Evolutionary conservation across 2,888 invertebrate species (phyloP).

Genomic region (Drosophila pegasa): DNA sequence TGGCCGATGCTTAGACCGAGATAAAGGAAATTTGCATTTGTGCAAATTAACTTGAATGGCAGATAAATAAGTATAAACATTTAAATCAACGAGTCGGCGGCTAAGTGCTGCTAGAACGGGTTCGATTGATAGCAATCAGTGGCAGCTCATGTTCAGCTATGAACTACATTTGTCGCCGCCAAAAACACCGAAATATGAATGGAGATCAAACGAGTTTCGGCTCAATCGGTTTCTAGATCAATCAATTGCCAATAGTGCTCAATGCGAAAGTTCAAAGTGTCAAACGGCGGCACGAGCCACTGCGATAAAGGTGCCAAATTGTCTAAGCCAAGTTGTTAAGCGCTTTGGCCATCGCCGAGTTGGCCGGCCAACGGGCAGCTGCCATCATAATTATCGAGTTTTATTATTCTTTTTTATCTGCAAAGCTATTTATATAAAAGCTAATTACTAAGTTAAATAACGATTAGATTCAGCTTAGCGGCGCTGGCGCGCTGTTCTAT

Average conservation of each 20-base stretch:
- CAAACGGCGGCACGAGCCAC: slow-evolving; percentile 58
- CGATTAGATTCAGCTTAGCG: slow-evolving; percentile 56
- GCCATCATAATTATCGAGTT: slow-evolving; percentile 40
- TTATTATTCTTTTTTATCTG: slow-evolving; percentile 12
- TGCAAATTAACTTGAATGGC: slow-evolving; percentile 70
- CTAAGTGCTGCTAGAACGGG: slow-evolving; percentile 44
- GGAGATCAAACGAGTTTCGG: slow-evolving; percentile 35
- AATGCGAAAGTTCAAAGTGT: slow-evolving; percentile 44
- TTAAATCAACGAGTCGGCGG: slow-evolving; percentile 63
- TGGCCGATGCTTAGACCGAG: slow-evolving; percentile 9
- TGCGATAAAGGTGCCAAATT: slow-evolving; percentile 63
- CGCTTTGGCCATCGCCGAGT: slow-evolving; percentile 27
- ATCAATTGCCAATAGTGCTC: slow-evolving; percentile 15
- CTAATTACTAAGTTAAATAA: slow-evolving; percentile 74
- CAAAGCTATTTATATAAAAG: slow-evolving; percentile 40
- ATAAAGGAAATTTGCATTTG: slow-evolving; percentile 65
- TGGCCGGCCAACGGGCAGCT: slow-evolving; percentile 39
- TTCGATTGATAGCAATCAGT: slow-evolving; percentile 43
- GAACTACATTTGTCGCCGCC: slow-evolving; percentile 58
- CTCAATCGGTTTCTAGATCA: background rate
- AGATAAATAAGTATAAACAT: slow-evolving; percentile 64
- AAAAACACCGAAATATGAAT: slow-evolving; percentile 45
- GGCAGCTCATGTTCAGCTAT: slow-evolving; percentile 50
- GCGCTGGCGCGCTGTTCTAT: slow-evolving; percentile 13
- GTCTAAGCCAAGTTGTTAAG: slow-evolving; percentile 52